These are phyloP conservation scores for Delia radicum DNA, from an alignment of 1,140 invertebrate genomes.

Conservation along the genomic window DNA sequence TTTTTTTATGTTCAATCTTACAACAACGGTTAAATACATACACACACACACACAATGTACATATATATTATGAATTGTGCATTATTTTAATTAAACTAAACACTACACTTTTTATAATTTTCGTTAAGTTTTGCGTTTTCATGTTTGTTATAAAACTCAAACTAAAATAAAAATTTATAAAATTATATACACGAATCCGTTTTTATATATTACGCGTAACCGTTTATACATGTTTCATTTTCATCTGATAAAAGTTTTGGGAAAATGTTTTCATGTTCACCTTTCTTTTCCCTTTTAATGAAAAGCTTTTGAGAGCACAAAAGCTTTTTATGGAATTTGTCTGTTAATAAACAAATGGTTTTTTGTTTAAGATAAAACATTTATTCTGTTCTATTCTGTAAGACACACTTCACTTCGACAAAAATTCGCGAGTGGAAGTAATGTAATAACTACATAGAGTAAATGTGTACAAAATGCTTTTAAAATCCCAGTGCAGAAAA, in stretches of 20 bases:
- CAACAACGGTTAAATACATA: not conserved
- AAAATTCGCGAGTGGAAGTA: no score
- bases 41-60: no score
- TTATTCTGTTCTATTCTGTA: no score
- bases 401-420: no score
- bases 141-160: not conserved
- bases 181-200: not conserved
- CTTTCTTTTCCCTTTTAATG: not conserved
- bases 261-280: conserved; percentile 7
- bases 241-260: conserved; percentile 16
- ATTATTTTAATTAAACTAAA: not conserved
- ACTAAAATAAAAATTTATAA: not conserved
- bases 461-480: no score
- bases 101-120: not conserved
- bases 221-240: not conserved
- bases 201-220: not conserved
- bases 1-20: not conserved
- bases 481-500: no score
- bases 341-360: not conserved
- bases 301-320: not conserved
- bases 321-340: conserved; percentile 12
- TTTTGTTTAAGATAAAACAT: not conserved
- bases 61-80: not conserved
- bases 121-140: not conserved
- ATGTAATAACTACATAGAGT: no score